Evolutionary conservation across 2,888 invertebrate genomes (phyloP), one percentile per base, ranked within the genome.

Genomic region (Dorcus parallelipipedus): DNA sequence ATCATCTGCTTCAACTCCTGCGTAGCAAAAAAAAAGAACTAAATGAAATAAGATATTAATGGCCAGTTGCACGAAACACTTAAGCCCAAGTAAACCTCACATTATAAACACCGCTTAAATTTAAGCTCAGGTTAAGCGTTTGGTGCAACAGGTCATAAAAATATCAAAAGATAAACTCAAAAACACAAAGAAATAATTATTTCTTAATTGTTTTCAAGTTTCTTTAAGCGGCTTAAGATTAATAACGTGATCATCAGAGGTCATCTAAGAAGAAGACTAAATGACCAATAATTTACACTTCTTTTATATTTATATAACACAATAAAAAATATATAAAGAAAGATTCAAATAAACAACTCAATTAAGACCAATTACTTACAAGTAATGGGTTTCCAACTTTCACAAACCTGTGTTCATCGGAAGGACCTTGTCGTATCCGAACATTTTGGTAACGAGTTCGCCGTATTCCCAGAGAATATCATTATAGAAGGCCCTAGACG

Each of bases 1-100:
- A 67, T 93, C 93, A 10, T 89, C 89, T 10, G 86, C 91, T 76
- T 93, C 93, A 4, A 93, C 92, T 50, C 93, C 84, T 83, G 60
- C 20, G 69, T 67, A 8, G 9, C 41, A 14, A 10, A 14, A 10
- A 10, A 9, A 41, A 9, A 41, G 1, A 20, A 20, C 0, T 20
- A 20, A 20, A 20, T 3, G 20, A 2, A 20, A 20, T 20, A 20
- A 20, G 20, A 40, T 3, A 2, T 40, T 40, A 10, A 14, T 1
- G 14, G 14, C 14, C 14, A 14, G 14, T 14, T 14, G 14, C 14
- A 14, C 1, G 14, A 14, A 14, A 14, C 14, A 14, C 14, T 14
- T 14, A 14, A 14, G 14, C 14, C 1, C 14, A 14, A 14, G 14
- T 14, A 14, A 14, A 14, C 14, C 14, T 14, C 14, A 14, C 14